These are phyloP conservation scores for Drosophila subsilvestris DNA, from an alignment of 2,888 invertebrate species.

Conservation along the genomic window DNA sequence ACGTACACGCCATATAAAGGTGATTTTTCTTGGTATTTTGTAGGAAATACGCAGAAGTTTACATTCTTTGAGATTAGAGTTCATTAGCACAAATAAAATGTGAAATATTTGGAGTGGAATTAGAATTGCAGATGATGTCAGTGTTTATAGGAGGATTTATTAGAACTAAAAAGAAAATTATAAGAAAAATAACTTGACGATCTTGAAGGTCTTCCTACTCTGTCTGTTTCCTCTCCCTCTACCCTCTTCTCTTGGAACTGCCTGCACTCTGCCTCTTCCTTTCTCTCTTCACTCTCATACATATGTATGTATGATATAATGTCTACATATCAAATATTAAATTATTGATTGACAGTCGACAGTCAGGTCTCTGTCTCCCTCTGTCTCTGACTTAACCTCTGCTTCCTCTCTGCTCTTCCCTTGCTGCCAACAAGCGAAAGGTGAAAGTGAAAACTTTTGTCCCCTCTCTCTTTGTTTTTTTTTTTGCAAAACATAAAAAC, in stretches of 20 bases:
- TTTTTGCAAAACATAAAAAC: constrained; percentile 28
- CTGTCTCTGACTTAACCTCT: neutral
- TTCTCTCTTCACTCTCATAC: neutral
- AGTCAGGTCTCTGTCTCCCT: neutral
- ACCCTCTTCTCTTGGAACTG: neutral
- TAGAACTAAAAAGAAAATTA: neutral
- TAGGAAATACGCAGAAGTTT: constrained; percentile 11
- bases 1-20: neutral
- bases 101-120: neutral
- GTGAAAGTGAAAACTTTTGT: constrained; percentile 66
- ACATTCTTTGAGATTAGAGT: constrained; percentile 12
- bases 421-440: constrained; percentile 31
- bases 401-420: neutral
- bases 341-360: neutral
- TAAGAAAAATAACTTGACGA: too few species aligned
- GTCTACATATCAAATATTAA: neutral
- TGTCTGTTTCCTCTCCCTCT: neutral
- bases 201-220: neutral
- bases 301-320: too few species aligned
- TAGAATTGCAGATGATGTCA: constrained; percentile 14
- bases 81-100: constrained; percentile 14
- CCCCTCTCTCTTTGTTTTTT: constrained; percentile 24
- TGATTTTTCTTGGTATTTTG: constrained; percentile 3
- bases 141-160: constrained; percentile 1
- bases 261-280: neutral